Base-by-base conservation (phyloP, 1,140 invertebrate species). In the Papilio polyxenes region DNA sequence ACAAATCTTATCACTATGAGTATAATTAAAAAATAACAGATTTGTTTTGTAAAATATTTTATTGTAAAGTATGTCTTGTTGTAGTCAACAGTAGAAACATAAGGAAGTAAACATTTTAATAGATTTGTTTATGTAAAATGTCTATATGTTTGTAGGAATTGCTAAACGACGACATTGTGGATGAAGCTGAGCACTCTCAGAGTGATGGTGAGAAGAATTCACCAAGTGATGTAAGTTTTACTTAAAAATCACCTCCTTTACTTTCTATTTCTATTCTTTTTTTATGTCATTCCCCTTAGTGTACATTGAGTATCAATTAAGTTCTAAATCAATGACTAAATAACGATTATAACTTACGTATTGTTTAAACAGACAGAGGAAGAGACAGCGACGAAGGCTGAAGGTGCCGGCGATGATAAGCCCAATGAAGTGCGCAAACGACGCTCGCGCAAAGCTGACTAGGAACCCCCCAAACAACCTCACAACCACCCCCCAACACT, bases 121-220 rank as follows among this genome's bases (percentile, higher is more conserved):
- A n/a, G n/a, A n/a, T n/a, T n/a, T n/a, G n/a, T n/a, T n/a, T n/a
- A n/a, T n/a, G n/a, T n/a, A n/a, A n/a, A n/a, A n/a, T n/a, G n/a
- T n/a, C n/a, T n/a, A 0, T 81, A 78, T 81, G 15, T 37, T 13
- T 74, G 69, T 85, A 94, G 90, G 92, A 92, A 81, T 77, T 94
- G 78, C 83, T 93, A 31, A 92, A 92, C 69, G 92, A 94, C 11
- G 92, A 94, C 62, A 90, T 94, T 15, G 87, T 94, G 17, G 92
- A 93, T 37, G 93, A 94, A 8, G 89, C 87, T 0, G 91, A 92
- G 9, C 82, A 82, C 13, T 83, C 78, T 0, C 75, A 83, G 13
- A 86, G 91, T 40, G 93, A 94, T 13, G 91, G 88, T 0, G 93
- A 93, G 83, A 93, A 90, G 83, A 91, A 93, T 80, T 94, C 93